Base-by-base conservation (phyloP, 2,888 invertebrate genomes). In the Sycophila texana region DNA sequence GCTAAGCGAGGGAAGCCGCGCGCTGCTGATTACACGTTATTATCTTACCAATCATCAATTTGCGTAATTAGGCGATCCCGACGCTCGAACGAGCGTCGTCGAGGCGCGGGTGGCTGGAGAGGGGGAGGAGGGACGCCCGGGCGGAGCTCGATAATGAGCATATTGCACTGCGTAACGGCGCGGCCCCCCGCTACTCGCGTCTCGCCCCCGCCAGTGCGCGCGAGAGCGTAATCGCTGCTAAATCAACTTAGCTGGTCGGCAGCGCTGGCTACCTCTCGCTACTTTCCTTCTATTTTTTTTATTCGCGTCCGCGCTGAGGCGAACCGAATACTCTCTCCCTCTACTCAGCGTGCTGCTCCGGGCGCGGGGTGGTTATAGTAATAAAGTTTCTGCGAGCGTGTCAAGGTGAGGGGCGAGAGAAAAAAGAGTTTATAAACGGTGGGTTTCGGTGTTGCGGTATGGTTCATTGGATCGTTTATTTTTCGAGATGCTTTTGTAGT, bases 21-120 rank as follows among this genome's bases (percentile, higher is more conserved):
- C 39, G 16, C 18, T 74, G 30, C 77, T 79, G 79, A 81, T 81
- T 79, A 79, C 74, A 77, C 74, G 70, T 79, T 79, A 81, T 81
- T 81, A 81, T 77, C 78, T 70, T 70, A 67, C 78, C 76, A 73
- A 81, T 77, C 76, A 65, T 76, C 79, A 72, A 81, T 81, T 81
- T 77, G 77, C 79, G 74, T 79, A 81, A 81, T 81, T 81, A 79
- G 81, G 68, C 74, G 70, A 72, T 73, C 70, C 39, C 80, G 60
- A 47, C 70, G 63, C 74, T 58, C 26, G 51, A 18, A 14, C 49
- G 74, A 47, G 47, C 22, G 66, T 16, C 7, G 20, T 2, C 49
- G 51, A 18, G 66, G 20, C 7, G 26, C 53, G 18, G 51, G 10
- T 30, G n/a, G 12, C 49, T 12, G 13, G 10, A 4, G 57, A 57